Base-by-base conservation (phyloP, 2,888 invertebrate species). In the Polydrusus pterygomalis region DNA sequence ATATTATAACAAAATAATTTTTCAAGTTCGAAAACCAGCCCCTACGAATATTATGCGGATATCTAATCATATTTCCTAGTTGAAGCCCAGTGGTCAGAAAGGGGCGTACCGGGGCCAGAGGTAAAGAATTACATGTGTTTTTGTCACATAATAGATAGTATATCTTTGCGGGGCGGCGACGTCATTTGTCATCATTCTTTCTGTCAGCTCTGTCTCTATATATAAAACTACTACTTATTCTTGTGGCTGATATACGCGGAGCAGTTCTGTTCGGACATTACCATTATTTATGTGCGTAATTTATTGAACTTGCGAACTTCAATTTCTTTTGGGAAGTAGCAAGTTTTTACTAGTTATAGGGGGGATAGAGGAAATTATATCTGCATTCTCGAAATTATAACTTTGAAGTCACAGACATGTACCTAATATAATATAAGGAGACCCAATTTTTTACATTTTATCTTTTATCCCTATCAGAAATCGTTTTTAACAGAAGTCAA, bases 131-230 rank as follows among this genome's bases (percentile, higher is more conserved):
- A 86, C 86, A 87, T 86, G 86, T 87, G 87, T 87, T 87, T 86
- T 86, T 87, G 87, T 87, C 87, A 86, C 80, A 87, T 87, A 87
- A 87, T 87, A 86, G 87, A 87, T 87, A 87, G 86, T 86, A 86
- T 86, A 86, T 86, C 85, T 84, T 83, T 62, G 60, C 80, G 82
- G 85, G 86, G 84, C 85, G 85, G 83, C 80, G 77, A 78, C 70
- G 81, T 85, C 82, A 84, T 87, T 87, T 86, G 82, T 87, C 87
- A 87, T 74, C 85, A 85, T 84, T 82, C 83, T 85, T 85, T 82
- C 82, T 80, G 78, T 69, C 80, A 79, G 80, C 76, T 80, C 80
- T 80, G 78, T 76, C 79, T 78, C 60, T 74, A 82, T 82, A 80
- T 81, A 80, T 81, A 81, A n/a, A n/a, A 81, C 80, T 72, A 74